Base-by-base conservation (phyloP, 2,797 vertebrate genomes). In the Streptopelia turtur region DNA sequence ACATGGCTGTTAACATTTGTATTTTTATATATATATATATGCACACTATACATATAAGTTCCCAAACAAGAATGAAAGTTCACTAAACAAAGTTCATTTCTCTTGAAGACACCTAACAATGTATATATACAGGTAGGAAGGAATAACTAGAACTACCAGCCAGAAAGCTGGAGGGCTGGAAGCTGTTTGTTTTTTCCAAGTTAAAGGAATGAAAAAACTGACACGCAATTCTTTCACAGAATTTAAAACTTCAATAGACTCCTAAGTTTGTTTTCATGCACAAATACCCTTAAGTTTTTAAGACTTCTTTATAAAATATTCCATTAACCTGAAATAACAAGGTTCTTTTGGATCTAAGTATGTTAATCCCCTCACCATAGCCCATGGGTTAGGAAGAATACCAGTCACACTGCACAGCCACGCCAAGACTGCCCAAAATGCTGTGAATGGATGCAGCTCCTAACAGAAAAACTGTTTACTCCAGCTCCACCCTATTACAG, bases 401-500 rank as follows among this genome's bases (percentile, higher is more conserved):
- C 18, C 25, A 75, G 49, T 10, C 68, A 82, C 28, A 55, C 16
- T 20, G 63, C 47, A n/a, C 59, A 83, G 39, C 52, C 31, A 4
- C 27, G 56, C 77, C 94, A 83, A 45, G 41, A 79, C 47, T 90
- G 63, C 81, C 80, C 88, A 70, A 78, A 96, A 45, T 5, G 60
- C 49, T 33, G 59, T 41, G 85, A 85, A 79, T 41, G 74, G 86
- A 79, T 65, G 35, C 47, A 72, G 69, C 1, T 93, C 66, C 80
- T 50, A 74, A 53, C 39, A 94, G 75, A 76, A 66, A 64, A 66
- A 45, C 70, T 90, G 78, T 91, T 94, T 74, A 75, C 57, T 74
- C 49, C 90, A 65, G 78, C 90, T 95, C 93, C 94, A 96, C 96
- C 95, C 92, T 87, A 25, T 89, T 93, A 74, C 80, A 90, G 77